Base-by-base conservation (phyloP, 2,888 invertebrate genomes). In the Drosophila dives region DNA sequence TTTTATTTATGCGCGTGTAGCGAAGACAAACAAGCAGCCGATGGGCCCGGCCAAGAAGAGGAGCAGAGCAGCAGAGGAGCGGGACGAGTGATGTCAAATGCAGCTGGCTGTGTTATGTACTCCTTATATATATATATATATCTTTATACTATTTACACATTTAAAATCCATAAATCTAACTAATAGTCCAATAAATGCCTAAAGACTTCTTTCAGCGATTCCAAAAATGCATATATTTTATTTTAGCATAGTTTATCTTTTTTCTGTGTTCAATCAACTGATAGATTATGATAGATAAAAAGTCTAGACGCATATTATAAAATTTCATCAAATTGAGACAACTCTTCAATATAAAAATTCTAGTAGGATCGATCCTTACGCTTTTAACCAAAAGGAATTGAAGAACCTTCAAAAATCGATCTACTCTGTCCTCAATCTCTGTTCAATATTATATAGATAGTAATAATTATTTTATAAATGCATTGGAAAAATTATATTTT, bases 1-100 rank as follows among this genome's bases (percentile, higher is more conserved):
- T 83, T 90, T 90, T 86, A 86, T 86, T 86, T 86, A 89, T 86
- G 86, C 87, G 75, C 81, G 76, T 90, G 87, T 72, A 68, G 83
- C 74, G 60, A 83, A 81, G 77, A 83, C 83, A 85, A 83, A 88
- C 71, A 86, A 73, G 67, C 64, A 40, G 49, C 20, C 59, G 62
- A 58, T 59, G 62, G 20, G 61, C 38, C 58, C 8, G 63, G 34
- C 26, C 49, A n/a, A 23, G 17, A n/a, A 10, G 26, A 26, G 54
- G 36, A 42, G 42, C 17, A n/a, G 20, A 34, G 34, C 26, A 8
- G 17, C 33, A 33, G 51, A 12, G 7, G 11, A 2, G 38, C 17
- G 15, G 40, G 5, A 15, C 29, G 17, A 55, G 36, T 38, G 17
- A 7, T 56, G 56, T 56, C 56, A 20, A 42, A 23, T 42, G 56